phyloP scores from a whole-genome alignment of 2,888 invertebrate genomes.

The Sphaerophoria rueppellii region DNA sequence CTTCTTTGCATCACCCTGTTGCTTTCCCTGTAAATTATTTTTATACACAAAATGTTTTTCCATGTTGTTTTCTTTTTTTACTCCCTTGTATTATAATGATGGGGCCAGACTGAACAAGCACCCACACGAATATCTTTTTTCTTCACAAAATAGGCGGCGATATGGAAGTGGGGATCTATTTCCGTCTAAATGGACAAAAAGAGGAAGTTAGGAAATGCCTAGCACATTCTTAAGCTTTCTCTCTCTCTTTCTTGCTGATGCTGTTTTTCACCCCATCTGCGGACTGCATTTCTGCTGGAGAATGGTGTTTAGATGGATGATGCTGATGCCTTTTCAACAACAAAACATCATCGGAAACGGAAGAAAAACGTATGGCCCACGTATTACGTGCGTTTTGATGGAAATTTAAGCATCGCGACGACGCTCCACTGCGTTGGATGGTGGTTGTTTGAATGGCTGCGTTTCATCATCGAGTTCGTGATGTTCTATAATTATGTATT shows the following conservation, averaged over 20 bases:
- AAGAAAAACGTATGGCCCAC: slow-evolving; percentile 26
- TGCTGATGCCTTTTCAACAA: slow-evolving; percentile 51
- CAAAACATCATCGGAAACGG: slow-evolving; percentile 55
- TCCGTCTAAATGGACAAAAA: slow-evolving; percentile 59
- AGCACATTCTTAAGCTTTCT: slow-evolving; percentile 34
- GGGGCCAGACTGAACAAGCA: slow-evolving; percentile 31
- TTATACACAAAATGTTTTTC: slow-evolving; percentile 9
- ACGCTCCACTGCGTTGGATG: background rate
- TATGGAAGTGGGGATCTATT: slow-evolving; percentile 49
- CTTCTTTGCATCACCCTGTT: slow-evolving; percentile 14
- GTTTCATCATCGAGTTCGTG: slow-evolving; percentile 24
- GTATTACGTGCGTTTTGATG: slow-evolving; percentile 39
- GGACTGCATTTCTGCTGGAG: too few relatives aligned
- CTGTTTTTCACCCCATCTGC: slow-evolving; percentile 5
- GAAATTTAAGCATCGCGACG: slow-evolving; percentile 21
- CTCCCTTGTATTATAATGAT: slow-evolving; percentile 9
- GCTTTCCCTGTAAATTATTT: slow-evolving; percentile 19
- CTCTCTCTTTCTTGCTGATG: slow-evolving; percentile 29
- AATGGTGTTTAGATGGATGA: slow-evolving; percentile 40
- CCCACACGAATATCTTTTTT: slow-evolving; percentile 45
- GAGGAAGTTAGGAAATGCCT: slow-evolving; percentile 65
- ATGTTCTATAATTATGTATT: slow-evolving; percentile 18
- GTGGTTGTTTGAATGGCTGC: background rate
- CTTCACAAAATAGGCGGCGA: background rate
- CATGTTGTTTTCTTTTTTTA: background rate